A percentile compares a stretch with the other conserved stretches of the same genome.
These are phyloP conservation scores for Elysia crispata DNA, from an alignment of 2,888 invertebrate species.

Conservation along the genomic window DNA sequence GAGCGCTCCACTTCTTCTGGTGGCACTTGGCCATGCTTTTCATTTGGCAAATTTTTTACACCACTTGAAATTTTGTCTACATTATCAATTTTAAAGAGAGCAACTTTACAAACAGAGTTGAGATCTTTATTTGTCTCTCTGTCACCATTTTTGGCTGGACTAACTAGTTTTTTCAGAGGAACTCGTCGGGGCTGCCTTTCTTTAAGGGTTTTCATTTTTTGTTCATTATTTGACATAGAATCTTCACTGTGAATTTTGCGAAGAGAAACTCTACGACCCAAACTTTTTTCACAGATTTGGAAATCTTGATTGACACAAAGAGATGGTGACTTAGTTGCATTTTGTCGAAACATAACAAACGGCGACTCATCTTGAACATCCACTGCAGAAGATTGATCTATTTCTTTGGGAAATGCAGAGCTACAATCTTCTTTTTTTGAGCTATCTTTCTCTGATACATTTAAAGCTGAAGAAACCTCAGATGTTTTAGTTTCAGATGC, in stretches of 20 bases:
- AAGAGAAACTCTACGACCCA: slow-evolving; percentile 15
- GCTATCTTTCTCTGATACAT: too few relatives aligned
- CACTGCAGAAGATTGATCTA: too few relatives aligned
- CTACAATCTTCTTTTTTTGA: too few relatives aligned
- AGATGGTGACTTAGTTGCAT: not conserved
- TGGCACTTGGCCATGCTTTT: too few relatives aligned
- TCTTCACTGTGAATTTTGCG: slow-evolving; percentile 45
- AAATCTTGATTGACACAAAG: slow-evolving; percentile 20
- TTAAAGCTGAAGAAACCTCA: too few relatives aligned
- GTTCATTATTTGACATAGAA: not conserved
- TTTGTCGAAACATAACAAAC: slow-evolving; percentile 42
- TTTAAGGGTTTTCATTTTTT: not conserved
- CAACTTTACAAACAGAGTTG: not conserved
- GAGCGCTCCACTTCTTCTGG: too few relatives aligned
- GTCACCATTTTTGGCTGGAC: not conserved
- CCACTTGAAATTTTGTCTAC: not conserved
- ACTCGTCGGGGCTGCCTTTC: slow-evolving; percentile 35
- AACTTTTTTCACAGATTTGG: not conserved
- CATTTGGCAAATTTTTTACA: too few relatives aligned
- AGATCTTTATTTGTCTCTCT: not conserved
- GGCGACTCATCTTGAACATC: slow-evolving; percentile 16
- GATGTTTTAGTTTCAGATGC: too few relatives aligned
- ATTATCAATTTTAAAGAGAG: not conserved
- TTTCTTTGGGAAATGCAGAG: too few relatives aligned
- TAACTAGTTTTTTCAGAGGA: slow-evolving; percentile 29